Percentiles rank a stretch among this genome's conserved stretches.
These are phyloP conservation scores for Pituophis catenifer DNA, from an alignment of 2,113 vertebrate genomes.

Conservation along the genomic window DNA sequence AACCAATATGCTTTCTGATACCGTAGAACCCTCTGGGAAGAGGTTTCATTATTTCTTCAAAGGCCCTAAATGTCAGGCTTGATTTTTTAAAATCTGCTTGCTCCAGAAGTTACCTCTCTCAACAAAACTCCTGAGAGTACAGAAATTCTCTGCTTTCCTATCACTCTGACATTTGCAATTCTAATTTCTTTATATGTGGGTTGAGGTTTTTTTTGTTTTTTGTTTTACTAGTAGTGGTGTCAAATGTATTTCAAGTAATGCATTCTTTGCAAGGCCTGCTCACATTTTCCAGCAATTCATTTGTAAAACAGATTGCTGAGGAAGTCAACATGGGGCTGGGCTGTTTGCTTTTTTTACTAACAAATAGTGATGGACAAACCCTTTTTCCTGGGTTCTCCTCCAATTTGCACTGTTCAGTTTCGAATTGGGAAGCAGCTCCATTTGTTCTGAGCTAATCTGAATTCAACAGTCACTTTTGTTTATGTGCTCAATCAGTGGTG, in stretches of 20 bases:
- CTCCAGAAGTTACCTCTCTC: not conserved
- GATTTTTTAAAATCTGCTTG: not conserved
- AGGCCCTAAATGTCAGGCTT: not conserved
- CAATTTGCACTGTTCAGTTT: not conserved
- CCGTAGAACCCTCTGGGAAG: accelerated
- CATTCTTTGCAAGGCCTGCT: not conserved
- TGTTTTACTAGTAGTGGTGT: not conserved
- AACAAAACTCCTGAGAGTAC: not conserved
- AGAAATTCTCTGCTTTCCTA: not conserved
- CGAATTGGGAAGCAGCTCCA: not conserved
- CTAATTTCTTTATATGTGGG: not conserved
- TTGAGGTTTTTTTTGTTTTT: not conserved
- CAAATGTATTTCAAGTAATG: not conserved
- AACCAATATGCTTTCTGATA: slow-evolving; percentile 7
- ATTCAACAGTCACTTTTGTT: not conserved
- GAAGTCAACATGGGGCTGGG: not conserved
- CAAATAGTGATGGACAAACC: not conserved
- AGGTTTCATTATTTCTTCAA: not conserved
- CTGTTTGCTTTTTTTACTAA: not conserved
- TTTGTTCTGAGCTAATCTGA: not conserved
- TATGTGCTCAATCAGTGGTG: not conserved
- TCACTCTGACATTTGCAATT: not conserved
- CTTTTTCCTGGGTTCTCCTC: not conserved
- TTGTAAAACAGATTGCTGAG: not conserved
- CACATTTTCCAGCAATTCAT: not conserved